A percentile compares a stretch with the other conserved stretches of the same genome.
These are phyloP conservation scores for Drosophila novamexicana DNA, from an alignment of 1,140 invertebrate species.

Conservation along the genomic window DNA sequence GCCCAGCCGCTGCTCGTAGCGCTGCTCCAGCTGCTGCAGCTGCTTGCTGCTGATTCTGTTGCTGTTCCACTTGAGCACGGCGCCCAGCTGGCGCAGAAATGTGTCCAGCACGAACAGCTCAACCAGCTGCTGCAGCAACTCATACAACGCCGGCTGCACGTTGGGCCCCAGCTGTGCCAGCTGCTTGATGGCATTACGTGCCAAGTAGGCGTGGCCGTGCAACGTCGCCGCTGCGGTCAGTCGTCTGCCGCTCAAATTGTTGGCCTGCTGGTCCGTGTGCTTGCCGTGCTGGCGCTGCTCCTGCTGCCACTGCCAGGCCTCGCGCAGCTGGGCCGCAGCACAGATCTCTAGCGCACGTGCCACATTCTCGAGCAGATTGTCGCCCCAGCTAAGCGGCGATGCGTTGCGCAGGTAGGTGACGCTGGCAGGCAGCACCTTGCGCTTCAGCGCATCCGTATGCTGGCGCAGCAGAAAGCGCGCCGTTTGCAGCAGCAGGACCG, in stretches of 20 bases:
- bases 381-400: slow-evolving; percentile 47
- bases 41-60: slow-evolving; percentile 87
- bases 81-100: slow-evolving; percentile 89
- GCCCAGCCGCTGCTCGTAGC: slow-evolving; percentile 88
- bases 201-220: slow-evolving; percentile 91
- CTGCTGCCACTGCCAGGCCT: slow-evolving; percentile 85
- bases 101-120: slow-evolving; percentile 92
- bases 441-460: slow-evolving; percentile 85
- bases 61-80: slow-evolving; percentile 89
- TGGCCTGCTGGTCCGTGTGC: slow-evolving; percentile 90
- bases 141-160: slow-evolving; percentile 84
- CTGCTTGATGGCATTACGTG: slow-evolving; percentile 86
- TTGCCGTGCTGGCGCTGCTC: slow-evolving; percentile 86
- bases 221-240: slow-evolving; percentile 89
- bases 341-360: slow-evolving; percentile 61
- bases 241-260: slow-evolving; percentile 92
- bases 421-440: slow-evolving; percentile 85
- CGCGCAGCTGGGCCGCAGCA: slow-evolving; percentile 88
- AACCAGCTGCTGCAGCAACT: slow-evolving; percentile 88
- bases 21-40: slow-evolving; percentile 87
- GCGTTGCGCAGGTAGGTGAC: slow-evolving; percentile 82
- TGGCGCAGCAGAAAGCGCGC: slow-evolving; percentile 91
- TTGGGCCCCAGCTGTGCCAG: slow-evolving; percentile 80
- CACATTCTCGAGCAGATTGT: slow-evolving; percentile 40
- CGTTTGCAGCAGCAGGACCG: slow-evolving; percentile 94